Evolutionary conservation across 2,888 invertebrate species (phyloP).

Genomic region (Tinea trinotella): DNA sequence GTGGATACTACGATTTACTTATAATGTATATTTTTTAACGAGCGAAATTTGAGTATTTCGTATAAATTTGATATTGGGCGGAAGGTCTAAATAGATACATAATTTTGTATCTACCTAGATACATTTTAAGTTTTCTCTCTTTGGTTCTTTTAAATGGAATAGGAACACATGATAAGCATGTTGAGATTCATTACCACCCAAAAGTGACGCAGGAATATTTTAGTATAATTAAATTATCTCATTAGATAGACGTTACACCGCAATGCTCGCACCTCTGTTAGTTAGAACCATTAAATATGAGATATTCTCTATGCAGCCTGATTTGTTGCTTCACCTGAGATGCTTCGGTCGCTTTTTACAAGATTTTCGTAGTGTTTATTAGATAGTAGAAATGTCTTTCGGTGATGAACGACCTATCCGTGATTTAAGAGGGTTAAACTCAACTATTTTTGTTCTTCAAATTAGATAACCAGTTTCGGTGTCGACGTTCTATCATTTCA

Average conservation of each 20-base stretch:
- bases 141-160: background rate
- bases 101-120: background rate
- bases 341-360: conserved; percentile 26
- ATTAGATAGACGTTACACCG: conserved; percentile 54
- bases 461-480: conserved; percentile 11
- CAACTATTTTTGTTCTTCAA: conserved; percentile 5
- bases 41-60: background rate
- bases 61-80: background rate
- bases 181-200: conserved; percentile 51
- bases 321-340: conserved; percentile 2
- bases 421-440: conserved; percentile 53
- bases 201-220: conserved; percentile 46
- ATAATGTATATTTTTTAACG: background rate
- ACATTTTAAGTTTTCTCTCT: too few species aligned
- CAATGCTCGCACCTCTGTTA: conserved; percentile 56
- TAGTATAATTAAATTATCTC: conserved; percentile 57
- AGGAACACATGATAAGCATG: conserved; percentile 37
- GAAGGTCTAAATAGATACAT: background rate
- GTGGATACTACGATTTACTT: background rate
- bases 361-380: conserved; percentile 31
- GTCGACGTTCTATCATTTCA: background rate
- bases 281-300: conserved; percentile 8
- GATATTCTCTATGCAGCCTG: background rate
- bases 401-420: conserved; percentile 55
- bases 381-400: conserved; percentile 45